Evolutionary conservation across 2,888 invertebrate genomes (phyloP), one percentile per base, ranked within the genome.

Genomic region (Drosophila flavopinicola): DNA sequence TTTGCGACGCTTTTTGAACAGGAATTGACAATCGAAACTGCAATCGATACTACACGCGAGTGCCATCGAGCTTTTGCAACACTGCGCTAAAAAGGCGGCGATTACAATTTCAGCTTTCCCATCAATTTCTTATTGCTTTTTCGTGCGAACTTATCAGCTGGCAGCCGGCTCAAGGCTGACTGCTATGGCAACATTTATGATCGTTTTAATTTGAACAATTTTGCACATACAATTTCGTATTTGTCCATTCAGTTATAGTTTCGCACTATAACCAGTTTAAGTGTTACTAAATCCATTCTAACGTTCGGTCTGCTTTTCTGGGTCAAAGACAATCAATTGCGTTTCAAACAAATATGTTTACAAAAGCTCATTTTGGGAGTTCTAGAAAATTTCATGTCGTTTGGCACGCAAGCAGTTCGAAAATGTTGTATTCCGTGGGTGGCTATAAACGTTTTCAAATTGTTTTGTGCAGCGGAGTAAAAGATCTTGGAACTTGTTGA

Each of bases 291-390:
- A 15, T 20, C 4, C 9, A 20, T 20, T 3, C 20, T 20, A 20
- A 20, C 2, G 20, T 20, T 20, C 20, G 6, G 6, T 24, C 32
- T 32, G 1, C 6, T 33, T 75, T 61, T 65, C 39, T 74, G 45
- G 71, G 65, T 60, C 78, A 75, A 42, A 54, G 11, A 9, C 57
- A 25, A 37, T 39, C 11, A 60, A 77, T 63, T 67, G 63, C 75
- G 78, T 77, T 68, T 60, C 17, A 65, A 67, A 69, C 20, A 74
- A 74, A 42, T 74, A 61, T 57, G 52, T 75, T 68, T 59, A 60
- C 47, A 33, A 76, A 57, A 66, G 64, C 57, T 65, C 10, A 1
- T 13, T 44, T n/a, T 52, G 5, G 25, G 24, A 42, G 53, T 61
- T 49, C 44, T 38, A 11, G 17, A 54, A 57, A 24, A 42, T 11